Percentiles rank a stretch among this genome's conserved stretches.
These are phyloP conservation scores for Microtus ochrogaster DNA, from an alignment of 2,113 vertebrate genomes.

Conservation along the genomic window DNA sequence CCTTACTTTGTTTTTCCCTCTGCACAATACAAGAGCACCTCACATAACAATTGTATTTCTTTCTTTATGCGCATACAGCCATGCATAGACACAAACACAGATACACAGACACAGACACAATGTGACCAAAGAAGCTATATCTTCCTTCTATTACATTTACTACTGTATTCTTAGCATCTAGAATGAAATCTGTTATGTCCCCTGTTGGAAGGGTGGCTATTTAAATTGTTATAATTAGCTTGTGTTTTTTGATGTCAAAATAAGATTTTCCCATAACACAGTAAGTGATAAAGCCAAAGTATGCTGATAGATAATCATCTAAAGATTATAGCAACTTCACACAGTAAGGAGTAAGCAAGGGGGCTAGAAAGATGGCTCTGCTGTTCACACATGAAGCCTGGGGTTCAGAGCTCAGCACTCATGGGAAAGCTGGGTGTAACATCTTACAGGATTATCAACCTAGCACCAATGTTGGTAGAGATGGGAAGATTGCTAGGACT, in stretches of 20 bases:
- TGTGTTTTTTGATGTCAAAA: constrained; percentile 4
- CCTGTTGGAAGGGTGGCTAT: accelerated
- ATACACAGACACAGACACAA: not conserved
- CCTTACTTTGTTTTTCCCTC: not conserved
- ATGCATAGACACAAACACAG: not conserved
- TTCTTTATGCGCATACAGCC: not conserved
- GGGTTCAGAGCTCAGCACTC: not conserved
- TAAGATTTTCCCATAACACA: constrained; percentile 13
- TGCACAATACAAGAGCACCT: not conserved
- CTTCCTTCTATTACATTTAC: not conserved
- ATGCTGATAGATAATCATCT: constrained; percentile 16
- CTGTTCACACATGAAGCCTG: not conserved
- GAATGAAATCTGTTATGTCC: not conserved
- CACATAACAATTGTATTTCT: not conserved
- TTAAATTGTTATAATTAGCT: not conserved
- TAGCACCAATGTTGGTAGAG: not conserved
- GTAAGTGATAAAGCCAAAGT: not conserved
- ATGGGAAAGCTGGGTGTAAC: not conserved
- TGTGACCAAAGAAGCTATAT: not conserved
- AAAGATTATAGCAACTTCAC: not conserved
- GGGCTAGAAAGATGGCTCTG: not conserved
- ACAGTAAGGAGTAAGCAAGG: not conserved
- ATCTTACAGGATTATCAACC: not conserved
- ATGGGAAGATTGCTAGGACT: not conserved
- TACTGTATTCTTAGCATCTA: not conserved